Conservation (phyloP, 2,888 invertebrate species). For the Lymantria monacha region DNA sequence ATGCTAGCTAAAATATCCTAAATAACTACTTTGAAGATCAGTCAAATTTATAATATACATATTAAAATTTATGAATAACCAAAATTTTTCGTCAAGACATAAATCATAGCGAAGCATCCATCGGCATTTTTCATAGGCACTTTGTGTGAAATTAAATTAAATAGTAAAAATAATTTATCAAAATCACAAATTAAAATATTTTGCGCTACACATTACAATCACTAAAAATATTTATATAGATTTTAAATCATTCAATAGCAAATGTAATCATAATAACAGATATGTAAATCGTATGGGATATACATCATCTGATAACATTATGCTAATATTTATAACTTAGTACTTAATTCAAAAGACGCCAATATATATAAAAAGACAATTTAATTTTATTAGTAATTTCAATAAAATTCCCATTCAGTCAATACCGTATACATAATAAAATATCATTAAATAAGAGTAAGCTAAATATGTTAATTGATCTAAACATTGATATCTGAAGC, state of each 20-base stretch:
- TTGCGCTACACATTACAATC: too few relatives aligned
- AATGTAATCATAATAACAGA: too few relatives aligned
- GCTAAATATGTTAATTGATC: not conserved
- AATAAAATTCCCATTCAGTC: conserved; percentile 17
- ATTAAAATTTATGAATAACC: conserved; percentile 4
- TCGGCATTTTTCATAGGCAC: conserved; percentile 44
- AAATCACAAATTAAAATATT: too few relatives aligned
- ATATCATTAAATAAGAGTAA: not conserved
- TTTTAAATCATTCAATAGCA: too few relatives aligned
- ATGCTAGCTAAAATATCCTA: conserved; percentile 38
- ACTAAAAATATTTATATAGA: too few relatives aligned
- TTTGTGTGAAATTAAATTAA: conserved; percentile 40
- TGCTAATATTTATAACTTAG: not conserved
- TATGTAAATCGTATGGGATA: too few relatives aligned
- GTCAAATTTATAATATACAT: conserved; percentile 40
- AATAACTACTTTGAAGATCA: conserved; percentile 60
- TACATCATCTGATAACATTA: too few relatives aligned
- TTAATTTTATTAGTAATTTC: conserved; percentile 8
- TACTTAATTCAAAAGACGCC: conserved; percentile 5
- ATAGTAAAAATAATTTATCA: not conserved
- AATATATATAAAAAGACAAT: not conserved
- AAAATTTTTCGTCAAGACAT: too few relatives aligned
- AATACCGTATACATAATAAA: conserved; percentile 10
- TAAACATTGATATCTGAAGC: not conserved
- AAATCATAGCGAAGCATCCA: conserved; percentile 22